These are phyloP conservation scores for Passer montanus DNA, from an alignment of 2,113 vertebrate genomes.

Conservation along the genomic window DNA sequence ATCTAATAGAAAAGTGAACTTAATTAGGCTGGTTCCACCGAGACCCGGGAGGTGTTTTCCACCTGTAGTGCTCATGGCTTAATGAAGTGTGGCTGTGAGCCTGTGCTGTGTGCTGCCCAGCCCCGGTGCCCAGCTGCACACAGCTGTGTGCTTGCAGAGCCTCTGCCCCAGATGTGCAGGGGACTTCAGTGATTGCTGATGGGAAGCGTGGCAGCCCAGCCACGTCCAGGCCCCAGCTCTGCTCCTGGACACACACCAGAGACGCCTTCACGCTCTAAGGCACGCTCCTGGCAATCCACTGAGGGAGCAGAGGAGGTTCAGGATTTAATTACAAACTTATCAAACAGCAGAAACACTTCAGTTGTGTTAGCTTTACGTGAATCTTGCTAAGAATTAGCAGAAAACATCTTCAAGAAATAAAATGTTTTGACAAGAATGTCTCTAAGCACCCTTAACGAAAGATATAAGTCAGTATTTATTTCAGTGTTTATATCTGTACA, in stretches of 20 bases:
- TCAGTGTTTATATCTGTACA: background rate
- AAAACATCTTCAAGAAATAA: background rate
- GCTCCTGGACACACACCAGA: rapidly evolving
- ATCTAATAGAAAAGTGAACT: background rate
- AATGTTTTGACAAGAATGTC: background rate
- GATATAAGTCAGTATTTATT: background rate
- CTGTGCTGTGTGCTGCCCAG: rapidly evolving
- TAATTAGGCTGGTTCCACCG: background rate
- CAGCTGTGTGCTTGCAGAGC: background rate
- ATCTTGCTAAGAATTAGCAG: background rate
- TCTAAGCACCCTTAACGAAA: background rate
- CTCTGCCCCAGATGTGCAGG: rapidly evolving
- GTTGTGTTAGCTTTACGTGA: background rate
- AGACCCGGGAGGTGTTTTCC: background rate
- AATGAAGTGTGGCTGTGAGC: background rate
- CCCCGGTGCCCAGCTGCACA: rapidly evolving
- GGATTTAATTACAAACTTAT: background rate
- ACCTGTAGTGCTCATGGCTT: background rate
- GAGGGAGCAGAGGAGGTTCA: background rate
- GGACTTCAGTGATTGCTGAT: rapidly evolving
- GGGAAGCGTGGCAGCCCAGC: background rate
- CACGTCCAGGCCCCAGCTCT: rapidly evolving
- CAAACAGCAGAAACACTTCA: background rate
- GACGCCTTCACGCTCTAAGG: rapidly evolving
- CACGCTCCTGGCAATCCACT: background rate